phyloP scores from a whole-genome alignment of 2,113 vertebrate genomes.

The Plecotus auritus region DNA sequence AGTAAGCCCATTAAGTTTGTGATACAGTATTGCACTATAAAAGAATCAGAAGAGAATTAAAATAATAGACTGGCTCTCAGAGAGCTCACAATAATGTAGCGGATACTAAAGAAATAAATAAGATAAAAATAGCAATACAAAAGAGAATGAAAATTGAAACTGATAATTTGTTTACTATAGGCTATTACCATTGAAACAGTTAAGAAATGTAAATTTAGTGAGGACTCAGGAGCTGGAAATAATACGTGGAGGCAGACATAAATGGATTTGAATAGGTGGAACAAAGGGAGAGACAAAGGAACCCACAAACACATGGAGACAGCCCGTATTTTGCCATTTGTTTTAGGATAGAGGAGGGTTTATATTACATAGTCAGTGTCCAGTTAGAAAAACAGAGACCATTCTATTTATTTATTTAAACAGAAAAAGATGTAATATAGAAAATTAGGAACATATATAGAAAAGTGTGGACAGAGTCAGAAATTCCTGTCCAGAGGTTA shows the following conservation, averaged over 20 bases:
- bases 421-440: neutral
- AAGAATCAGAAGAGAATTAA: neutral
- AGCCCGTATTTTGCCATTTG: neutral
- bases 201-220: neutral
- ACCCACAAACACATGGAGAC: fast-evolving
- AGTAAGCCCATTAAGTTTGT: neutral
- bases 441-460: neutral
- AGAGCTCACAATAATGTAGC: neutral
- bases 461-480: neutral
- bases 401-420: neutral
- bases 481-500: neutral
- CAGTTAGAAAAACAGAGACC: neutral
- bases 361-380: neutral
- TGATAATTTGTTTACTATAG: neutral
- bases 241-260: neutral
- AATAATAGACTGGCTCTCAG: neutral
- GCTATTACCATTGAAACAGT: neutral
- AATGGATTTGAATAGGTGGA: neutral
- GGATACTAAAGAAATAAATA: neutral
- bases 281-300: neutral
- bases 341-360: neutral
- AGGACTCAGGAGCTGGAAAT: neutral
- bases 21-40: neutral
- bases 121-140: neutral
- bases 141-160: neutral